Evolutionary conservation across 2,888 invertebrate species (phyloP), one percentile per base, ranked within the genome.

Genomic region (Clunio marinus): DNA sequence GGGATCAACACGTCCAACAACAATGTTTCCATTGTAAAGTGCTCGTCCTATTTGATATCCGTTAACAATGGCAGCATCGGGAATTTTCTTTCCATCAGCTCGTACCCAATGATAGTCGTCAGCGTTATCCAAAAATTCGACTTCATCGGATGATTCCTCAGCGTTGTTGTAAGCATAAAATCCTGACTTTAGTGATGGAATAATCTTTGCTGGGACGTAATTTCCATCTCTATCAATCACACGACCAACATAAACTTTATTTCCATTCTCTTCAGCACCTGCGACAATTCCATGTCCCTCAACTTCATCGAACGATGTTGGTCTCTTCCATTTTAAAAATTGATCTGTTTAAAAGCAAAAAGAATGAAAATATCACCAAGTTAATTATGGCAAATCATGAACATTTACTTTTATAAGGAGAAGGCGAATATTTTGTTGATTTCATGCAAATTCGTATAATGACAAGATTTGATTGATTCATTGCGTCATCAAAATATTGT

Each of bases 231-330:
- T 13, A 51, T 66, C 66, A 3, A 32, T 5, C 10, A 24, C 55
- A n/a, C 55, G 46, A 1, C 66, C 66, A 15, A 66, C 66, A 55
- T 55, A 66, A 55, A 66, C 35, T 32, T 55, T 66, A 1, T 51
- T 22, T 2, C 66, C 66, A 24, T 55, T 46, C 2, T 28, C 25
- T 25, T 51, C 25, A 13, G 28, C 28, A 4, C 66, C 66, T 24
- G 66, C 66, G n/a, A 66, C 51, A 22, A 66, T 28, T 32, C 46
- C 66, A 35, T 51, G 46, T n/a, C 15, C 32, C 1, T 28, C 66
- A 24, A 46, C 46, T 8, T 66, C 66, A 10, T 66, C 27, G 5
- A 25, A 28, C 1, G 15, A 24, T 20, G 51, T n/a, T 35, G 51
- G 13, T 32, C 17, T 24, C 2, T 20, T 66, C 66, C 66, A 66